These are phyloP conservation scores for Hirtodrosophila duncani DNA, from an alignment of 2,888 invertebrate genomes.

Conservation along the genomic window DNA sequence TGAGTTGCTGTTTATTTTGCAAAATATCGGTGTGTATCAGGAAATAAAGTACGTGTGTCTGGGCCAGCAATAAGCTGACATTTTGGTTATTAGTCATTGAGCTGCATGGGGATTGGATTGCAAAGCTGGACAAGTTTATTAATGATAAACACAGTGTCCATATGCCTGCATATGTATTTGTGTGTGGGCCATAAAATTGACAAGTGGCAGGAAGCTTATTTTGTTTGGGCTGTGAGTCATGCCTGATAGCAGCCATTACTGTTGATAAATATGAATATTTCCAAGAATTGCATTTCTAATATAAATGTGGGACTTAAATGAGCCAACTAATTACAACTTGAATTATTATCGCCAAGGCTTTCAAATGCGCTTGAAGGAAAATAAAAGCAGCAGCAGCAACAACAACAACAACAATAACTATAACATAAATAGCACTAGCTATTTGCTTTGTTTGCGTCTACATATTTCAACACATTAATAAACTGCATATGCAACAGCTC, in stretches of 20 bases:
- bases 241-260: not conserved
- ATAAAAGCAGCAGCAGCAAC: constrained; percentile 16
- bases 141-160: constrained; percentile 33
- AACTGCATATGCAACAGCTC: constrained; percentile 72
- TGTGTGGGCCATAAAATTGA: not conserved
- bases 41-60: constrained; percentile 33
- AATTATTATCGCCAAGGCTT: constrained; percentile 1
- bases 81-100: constrained; percentile 63
- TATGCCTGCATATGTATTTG: not conserved
- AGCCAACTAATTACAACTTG: constrained; percentile 27
- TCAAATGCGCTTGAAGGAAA: constrained; percentile 46
- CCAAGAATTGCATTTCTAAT: not conserved
- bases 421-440: not conserved
- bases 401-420: constrained; percentile 6
- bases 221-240: constrained; percentile 19
- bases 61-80: constrained; percentile 29
- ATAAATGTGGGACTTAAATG: constrained; percentile 11
- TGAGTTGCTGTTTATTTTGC: constrained; percentile 36
- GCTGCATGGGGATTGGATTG: constrained; percentile 45
- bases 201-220: constrained; percentile 25
- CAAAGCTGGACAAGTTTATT: constrained; percentile 42
- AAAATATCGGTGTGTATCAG: constrained; percentile 27
- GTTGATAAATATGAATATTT: too few relatives aligned
- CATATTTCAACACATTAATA: constrained; percentile 66
- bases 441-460: constrained; percentile 18